These are phyloP conservation scores for Charanyca ferruginea DNA, from an alignment of 2,888 invertebrate species.

Conservation along the genomic window DNA sequence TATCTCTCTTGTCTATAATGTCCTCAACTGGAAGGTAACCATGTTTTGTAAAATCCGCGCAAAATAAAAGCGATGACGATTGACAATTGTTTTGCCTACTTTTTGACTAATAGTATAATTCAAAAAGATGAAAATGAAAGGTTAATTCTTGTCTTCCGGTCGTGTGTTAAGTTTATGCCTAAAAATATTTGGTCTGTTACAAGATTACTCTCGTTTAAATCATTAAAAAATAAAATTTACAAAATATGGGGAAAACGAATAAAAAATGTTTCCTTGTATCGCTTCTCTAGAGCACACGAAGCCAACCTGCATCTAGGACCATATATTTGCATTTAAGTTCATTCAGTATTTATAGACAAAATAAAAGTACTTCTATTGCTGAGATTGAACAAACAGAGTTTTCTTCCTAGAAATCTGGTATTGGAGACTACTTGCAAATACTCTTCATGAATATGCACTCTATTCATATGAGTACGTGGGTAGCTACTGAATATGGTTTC, in stretches of 20 bases:
- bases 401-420: slow-evolving; percentile 36
- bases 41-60: too few relatives aligned
- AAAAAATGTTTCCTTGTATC: neutral
- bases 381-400: slow-evolving; percentile 26
- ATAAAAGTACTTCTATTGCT: slow-evolving; percentile 17
- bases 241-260: neutral
- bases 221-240: neutral
- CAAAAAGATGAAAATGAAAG: too few relatives aligned
- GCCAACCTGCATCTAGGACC: slow-evolving; percentile 2
- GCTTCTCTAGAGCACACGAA: slow-evolving; percentile 9
- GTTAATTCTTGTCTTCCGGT: too few relatives aligned
- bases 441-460: slow-evolving; percentile 41
- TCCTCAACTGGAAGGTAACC: too few relatives aligned
- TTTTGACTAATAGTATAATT: too few relatives aligned
- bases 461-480: neutral
- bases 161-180: too few relatives aligned
- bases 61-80: too few relatives aligned
- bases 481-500: slow-evolving; percentile 7
- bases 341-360: slow-evolving; percentile 38
- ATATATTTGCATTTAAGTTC: slow-evolving; percentile 33
- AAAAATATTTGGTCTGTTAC: too few relatives aligned
- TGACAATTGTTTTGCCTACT: too few relatives aligned
- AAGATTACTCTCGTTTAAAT: too few relatives aligned
- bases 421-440: slow-evolving; percentile 36
- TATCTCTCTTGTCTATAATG: too few relatives aligned